Conservation (phyloP, 2,113 vertebrate species). For the Rhinolophus sinicus region DNA sequence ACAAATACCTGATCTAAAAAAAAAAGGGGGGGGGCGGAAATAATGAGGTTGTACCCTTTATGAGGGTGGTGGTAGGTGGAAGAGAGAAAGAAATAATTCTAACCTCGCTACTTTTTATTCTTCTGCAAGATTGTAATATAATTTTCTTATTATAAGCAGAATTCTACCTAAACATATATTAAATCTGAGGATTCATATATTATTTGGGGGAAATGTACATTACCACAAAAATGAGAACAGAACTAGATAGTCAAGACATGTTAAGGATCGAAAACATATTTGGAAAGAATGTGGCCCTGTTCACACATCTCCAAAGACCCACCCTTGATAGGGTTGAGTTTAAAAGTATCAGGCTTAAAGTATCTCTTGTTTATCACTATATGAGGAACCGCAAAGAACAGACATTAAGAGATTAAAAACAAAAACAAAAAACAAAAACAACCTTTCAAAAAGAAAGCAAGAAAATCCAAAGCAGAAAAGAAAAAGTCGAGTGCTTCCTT, state of each 20-base stretch:
- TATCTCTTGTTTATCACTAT: slow-evolving; percentile 85
- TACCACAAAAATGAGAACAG: slow-evolving; percentile 81
- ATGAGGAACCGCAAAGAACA: slow-evolving; percentile 78
- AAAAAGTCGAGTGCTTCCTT: slow-evolving; percentile 80
- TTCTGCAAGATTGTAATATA: slow-evolving; percentile 60
- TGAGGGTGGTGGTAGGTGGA: background rate
- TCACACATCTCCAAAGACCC: slow-evolving; percentile 85
- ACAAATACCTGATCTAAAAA: slow-evolving; percentile 55
- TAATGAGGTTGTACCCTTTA: background rate
- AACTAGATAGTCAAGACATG: slow-evolving; percentile 84
- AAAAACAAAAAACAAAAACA: background rate
- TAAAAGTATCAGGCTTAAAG: slow-evolving; percentile 82
- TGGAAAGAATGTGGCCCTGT: slow-evolving; percentile 83
- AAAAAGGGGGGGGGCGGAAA: background rate
- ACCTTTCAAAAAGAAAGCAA: slow-evolving; percentile 60
- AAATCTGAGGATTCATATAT: slow-evolving; percentile 77
- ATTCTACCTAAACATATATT: slow-evolving; percentile 68
- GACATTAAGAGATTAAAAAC: slow-evolving; percentile 58
- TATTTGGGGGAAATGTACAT: slow-evolving; percentile 69
- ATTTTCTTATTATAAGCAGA: slow-evolving; percentile 77
- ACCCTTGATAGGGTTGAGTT: slow-evolving; percentile 82
- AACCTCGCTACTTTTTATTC: slow-evolving; percentile 32
- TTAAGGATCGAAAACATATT: slow-evolving; percentile 82
- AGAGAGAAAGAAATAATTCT: background rate
- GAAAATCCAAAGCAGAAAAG: slow-evolving; percentile 82